A percentile compares a stretch with the other conserved stretches of the same genome.
Conservation (phyloP, 2,113 vertebrate species). For the Astur gentilis region DNA sequence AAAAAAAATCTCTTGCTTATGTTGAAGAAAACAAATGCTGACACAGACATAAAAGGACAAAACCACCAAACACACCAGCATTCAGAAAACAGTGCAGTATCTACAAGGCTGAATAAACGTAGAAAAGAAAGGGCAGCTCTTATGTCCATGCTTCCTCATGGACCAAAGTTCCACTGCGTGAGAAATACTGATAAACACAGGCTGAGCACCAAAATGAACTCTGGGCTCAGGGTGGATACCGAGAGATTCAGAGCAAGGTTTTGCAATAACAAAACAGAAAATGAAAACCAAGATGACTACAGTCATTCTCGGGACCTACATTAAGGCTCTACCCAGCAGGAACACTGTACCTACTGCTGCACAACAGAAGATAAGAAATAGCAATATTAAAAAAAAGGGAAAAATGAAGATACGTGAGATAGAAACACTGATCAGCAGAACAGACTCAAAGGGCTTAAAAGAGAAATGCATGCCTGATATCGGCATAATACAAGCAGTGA, state of each 20-base stretch:
- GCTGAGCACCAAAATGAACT: not conserved
- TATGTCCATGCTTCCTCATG: fast-evolving
- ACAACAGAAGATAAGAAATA: fast-evolving
- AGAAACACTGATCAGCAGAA: not conserved
- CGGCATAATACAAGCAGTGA: fast-evolving
- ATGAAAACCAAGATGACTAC: not conserved
- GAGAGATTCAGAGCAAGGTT: not conserved
- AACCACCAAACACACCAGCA: not conserved
- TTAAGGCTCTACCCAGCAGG: not conserved
- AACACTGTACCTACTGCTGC: not conserved
- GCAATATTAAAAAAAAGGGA: not conserved
- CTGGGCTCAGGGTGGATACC: not conserved
- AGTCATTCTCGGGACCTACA: not conserved
- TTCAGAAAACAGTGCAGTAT: not conserved
- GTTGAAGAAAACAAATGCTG: not conserved
- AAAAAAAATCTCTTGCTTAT: not conserved
- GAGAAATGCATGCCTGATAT: not conserved
- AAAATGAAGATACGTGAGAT: fast-evolving
- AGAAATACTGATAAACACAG: not conserved
- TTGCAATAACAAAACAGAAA: not conserved
- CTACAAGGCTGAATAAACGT: not conserved
- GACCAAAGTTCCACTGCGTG: not conserved
- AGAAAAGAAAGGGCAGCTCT: not conserved
- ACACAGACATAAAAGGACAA: not conserved
- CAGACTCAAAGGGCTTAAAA: not conserved